Conservation (phyloP, 2,888 invertebrate genomes). For the Drosophila mayaguana region DNA sequence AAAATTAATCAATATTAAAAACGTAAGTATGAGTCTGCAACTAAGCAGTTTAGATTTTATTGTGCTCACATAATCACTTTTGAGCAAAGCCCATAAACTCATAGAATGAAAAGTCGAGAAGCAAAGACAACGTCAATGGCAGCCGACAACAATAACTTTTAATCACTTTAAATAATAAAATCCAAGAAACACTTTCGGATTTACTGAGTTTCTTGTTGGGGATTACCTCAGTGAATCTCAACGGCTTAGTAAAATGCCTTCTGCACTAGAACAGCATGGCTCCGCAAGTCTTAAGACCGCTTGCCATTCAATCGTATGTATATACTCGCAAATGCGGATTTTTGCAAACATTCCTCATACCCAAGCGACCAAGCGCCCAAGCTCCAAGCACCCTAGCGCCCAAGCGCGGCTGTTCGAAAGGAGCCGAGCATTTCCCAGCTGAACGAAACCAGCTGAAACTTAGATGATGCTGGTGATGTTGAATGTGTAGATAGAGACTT, state of each 20-base stretch:
- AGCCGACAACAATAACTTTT: constrained; percentile 67
- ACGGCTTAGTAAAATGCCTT: constrained; percentile 65
- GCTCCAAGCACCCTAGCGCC: background rate
- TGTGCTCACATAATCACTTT: constrained; percentile 61
- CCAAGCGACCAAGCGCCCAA: background rate
- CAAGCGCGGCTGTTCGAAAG: constrained; percentile 18
- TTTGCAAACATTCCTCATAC: constrained; percentile 43
- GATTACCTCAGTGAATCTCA: constrained; percentile 67
- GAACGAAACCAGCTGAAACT: constrained; percentile 30
- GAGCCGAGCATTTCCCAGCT: constrained; percentile 14
- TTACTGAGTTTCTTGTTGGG: constrained; percentile 69
- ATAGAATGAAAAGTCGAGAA: constrained; percentile 54
- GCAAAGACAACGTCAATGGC: constrained; percentile 52
- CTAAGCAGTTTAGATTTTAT: constrained; percentile 58
- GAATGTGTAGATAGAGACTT: constrained; percentile 46
- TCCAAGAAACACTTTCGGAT: constrained; percentile 76
- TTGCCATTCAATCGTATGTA: constrained; percentile 40
- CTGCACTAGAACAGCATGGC: constrained; percentile 54
- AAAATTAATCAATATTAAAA: constrained; percentile 3
- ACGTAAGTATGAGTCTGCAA: constrained; percentile 27
- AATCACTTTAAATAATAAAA: constrained; percentile 80
- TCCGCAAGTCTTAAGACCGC: constrained; percentile 33
- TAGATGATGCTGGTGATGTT: constrained; percentile 28
- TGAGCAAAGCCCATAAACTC: constrained; percentile 36
- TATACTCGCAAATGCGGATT: constrained; percentile 47